These are phyloP conservation scores for Aquatica leii DNA, from an alignment of 2,888 invertebrate species.

Conservation along the genomic window DNA sequence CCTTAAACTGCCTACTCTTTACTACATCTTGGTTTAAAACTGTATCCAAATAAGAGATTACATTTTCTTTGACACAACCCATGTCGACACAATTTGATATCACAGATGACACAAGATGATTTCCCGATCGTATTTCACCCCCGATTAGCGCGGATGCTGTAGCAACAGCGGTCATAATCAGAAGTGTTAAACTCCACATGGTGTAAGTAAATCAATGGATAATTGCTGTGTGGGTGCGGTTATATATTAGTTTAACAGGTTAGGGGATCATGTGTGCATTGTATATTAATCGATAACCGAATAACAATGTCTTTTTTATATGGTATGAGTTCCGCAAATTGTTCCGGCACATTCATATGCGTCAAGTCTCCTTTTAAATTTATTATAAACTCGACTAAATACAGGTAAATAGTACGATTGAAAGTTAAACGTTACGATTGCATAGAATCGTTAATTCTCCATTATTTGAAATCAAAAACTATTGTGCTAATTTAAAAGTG, in stretches of 20 bases:
- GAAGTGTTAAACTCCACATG: slow-evolving; percentile 59
- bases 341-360: slow-evolving; percentile 42
- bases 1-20: slow-evolving; percentile 63
- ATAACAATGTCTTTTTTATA: slow-evolving; percentile 48
- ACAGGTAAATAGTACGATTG: slow-evolving; percentile 15
- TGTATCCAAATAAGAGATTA: slow-evolving; percentile 78
- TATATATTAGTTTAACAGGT: slow-evolving; percentile 68
- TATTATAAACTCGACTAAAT: slow-evolving; percentile 4
- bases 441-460: slow-evolving; percentile 1
- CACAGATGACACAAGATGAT: slow-evolving; percentile 74
- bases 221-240: slow-evolving; percentile 67
- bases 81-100: slow-evolving; percentile 79
- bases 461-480: slow-evolving; percentile 11
- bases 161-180: slow-evolving; percentile 64
- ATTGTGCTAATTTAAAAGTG: not conserved
- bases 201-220: slow-evolving; percentile 48
- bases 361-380: slow-evolving; percentile 14
- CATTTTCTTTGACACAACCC: slow-evolving; percentile 79
- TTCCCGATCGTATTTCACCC: slow-evolving; percentile 67
- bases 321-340: slow-evolving; percentile 45
- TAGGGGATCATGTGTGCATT: slow-evolving; percentile 59
- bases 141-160: slow-evolving; percentile 64
- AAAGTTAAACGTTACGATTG: slow-evolving; percentile 15
- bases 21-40: slow-evolving; percentile 67
- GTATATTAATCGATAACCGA: slow-evolving; percentile 56